Evolutionary conservation across 2,113 vertebrate species (phyloP), one percentile per base, ranked within the genome.

Genomic region (Melanerpes aurifrons): DNA sequence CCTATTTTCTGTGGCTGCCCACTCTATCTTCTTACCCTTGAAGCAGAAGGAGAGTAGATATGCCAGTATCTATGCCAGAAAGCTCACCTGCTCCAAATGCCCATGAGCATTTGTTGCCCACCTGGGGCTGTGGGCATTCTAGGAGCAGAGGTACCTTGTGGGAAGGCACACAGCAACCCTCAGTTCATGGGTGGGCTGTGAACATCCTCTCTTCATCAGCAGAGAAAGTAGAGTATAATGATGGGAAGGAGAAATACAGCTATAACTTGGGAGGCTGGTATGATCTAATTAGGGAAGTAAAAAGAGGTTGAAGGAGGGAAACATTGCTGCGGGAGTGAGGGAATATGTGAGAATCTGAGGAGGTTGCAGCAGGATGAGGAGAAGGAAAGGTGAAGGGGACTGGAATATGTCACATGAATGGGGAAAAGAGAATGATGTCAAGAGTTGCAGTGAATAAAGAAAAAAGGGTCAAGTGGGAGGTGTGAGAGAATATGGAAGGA

Each of bases 121-220:
- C 15, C 37, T 0, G 0, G 22, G 19, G 8, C 1, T 29, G n/a
- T 0, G 3, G 37, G 50, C 6, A 66, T 5, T 4, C 9, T 2
- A 3, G 28, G 32, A 79, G 32, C 28, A 76, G 24, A 16, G 12
- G 31, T 11, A 16, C 29, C 45, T 82, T 0, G 0, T 35, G 47
- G 25, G 40, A n/a, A 87, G 24, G 18, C n/a, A 75, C 20, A 78
- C 8, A 21, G 5, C 18, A 50, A 5, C 12, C 16, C 17, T 66
- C 15, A 73, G 20, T 31, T 73, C 53, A 43, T 10, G 1, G 0
- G 0, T 53, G 45, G 11, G 35, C 76, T 87, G 54, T 45, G n/a
- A 3, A 3, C 7, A 8, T 29, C 14, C 6, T 82, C 15, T 9
- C 8, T 82, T 15, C 2, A 0, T 31, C 53, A 47, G 28, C 54